phyloP scores from a whole-genome alignment of 2,113 vertebrate genomes.

The Galeopterus variegatus region DNA sequence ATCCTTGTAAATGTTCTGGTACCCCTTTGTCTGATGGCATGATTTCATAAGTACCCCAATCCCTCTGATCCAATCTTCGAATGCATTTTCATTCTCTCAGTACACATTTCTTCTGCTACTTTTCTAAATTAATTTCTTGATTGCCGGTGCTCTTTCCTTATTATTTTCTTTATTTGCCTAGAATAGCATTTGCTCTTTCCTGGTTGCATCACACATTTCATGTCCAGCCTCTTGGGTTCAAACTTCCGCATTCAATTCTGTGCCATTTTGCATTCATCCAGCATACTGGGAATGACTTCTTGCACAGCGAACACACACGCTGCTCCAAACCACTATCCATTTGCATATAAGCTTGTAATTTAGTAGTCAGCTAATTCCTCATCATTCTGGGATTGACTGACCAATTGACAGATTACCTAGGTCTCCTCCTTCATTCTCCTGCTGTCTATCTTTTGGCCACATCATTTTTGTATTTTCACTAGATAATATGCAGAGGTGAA shows the following conservation, averaged over 20 bases:
- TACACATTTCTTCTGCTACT: neutral
- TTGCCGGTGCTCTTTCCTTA: neutral
- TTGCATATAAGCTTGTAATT: neutral
- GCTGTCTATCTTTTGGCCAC: neutral
- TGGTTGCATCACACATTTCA: neutral
- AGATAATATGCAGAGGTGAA: neutral
- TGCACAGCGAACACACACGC: neutral
- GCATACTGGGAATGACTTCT: neutral
- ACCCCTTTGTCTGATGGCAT: neutral
- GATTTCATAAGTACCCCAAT: neutral
- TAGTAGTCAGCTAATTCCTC: neutral
- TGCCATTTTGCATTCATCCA: neutral
- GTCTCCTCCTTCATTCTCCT: neutral
- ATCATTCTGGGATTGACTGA: neutral
- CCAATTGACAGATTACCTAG: neutral
- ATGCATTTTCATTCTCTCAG: neutral
- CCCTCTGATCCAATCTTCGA: neutral
- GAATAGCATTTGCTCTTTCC: neutral
- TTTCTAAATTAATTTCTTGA: slow-evolving; percentile 37
- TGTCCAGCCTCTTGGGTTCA: neutral
- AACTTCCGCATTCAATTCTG: neutral
- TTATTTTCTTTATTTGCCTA: neutral
- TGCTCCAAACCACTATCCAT: neutral
- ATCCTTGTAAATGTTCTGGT: neutral
- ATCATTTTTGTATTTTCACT: neutral